Conservation (phyloP, 2,888 invertebrate species). For the Eupithecia subumbrata region DNA sequence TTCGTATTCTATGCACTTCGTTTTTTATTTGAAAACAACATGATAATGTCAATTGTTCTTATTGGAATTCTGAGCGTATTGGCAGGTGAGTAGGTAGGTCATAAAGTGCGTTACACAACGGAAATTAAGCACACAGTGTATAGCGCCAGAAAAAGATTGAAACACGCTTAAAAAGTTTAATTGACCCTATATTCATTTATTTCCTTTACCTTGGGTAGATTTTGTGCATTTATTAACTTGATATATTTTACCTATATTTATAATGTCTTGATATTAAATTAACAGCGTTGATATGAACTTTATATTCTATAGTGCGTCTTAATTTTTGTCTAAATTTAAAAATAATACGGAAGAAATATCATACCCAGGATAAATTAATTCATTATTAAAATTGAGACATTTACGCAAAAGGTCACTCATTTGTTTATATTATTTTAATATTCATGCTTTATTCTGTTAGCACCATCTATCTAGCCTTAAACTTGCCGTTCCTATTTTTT, state of each 20-base stretch:
- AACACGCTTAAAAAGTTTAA: not conserved
- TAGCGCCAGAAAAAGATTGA: not conserved
- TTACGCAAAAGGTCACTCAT: constrained; percentile 39
- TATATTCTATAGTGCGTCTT: not conserved
- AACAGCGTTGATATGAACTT: not conserved
- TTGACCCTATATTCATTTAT: not conserved
- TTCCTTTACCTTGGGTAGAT: not conserved
- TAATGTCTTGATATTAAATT: not conserved
- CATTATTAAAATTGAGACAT: constrained; percentile 43
- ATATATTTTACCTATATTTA: too few species aligned
- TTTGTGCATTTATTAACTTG: too few species aligned
- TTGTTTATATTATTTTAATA: constrained; percentile 9
- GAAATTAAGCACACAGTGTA: not conserved
- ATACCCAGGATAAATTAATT: not conserved
- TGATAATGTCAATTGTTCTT: constrained; percentile 20
- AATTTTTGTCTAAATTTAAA: not conserved
- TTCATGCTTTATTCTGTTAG: not conserved
- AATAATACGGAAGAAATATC: not conserved
- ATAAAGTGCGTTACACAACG: constrained; percentile 19
- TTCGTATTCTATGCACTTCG: constrained; percentile 54
- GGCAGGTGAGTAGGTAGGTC: constrained; percentile 14
- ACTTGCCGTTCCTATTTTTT: not conserved
- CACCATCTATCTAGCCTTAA: not conserved
- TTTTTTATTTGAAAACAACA: constrained; percentile 37
- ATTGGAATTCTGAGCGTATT: constrained; percentile 22